Conservation (phyloP, 1,140 invertebrate species). For the Hyles vespertilio region DNA sequence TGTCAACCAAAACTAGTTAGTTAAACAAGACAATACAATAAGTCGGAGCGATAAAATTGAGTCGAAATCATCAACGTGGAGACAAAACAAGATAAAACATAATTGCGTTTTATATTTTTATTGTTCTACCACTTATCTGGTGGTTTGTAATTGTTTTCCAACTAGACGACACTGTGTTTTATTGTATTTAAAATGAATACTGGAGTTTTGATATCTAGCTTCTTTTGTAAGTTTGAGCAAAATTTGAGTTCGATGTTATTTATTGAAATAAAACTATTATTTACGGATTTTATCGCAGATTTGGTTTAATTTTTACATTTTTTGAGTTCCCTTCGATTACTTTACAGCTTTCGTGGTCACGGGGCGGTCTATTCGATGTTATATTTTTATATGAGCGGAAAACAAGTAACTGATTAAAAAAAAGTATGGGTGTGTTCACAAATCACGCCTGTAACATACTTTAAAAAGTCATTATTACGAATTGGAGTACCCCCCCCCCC, state of each 20-base stretch:
- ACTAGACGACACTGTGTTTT: constrained; percentile 13
- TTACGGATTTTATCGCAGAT: too few species aligned
- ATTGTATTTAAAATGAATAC: constrained; percentile 9
- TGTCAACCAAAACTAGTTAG: constrained; percentile 44
- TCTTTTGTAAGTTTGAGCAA: neutral
- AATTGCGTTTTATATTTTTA: constrained; percentile 35
- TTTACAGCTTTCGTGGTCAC: too few species aligned
- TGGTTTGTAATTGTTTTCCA: constrained; percentile 24
- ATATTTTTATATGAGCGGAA: too few species aligned
- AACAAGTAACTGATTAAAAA: too few species aligned
- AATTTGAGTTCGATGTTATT: neutral
- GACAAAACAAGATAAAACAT: constrained; percentile 23
- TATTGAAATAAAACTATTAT: too few species aligned
- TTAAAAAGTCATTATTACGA: too few species aligned
- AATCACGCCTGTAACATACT: too few species aligned
- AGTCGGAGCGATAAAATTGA: constrained; percentile 47
- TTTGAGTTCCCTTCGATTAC: too few species aligned
- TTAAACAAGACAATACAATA: constrained; percentile 57
- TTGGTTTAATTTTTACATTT: too few species aligned
- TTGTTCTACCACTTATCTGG: constrained; percentile 19
- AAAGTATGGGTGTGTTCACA: too few species aligned
- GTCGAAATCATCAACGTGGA: neutral
- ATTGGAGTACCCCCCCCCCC: too few species aligned
- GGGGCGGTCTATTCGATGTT: too few species aligned
- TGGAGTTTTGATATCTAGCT: neutral